Conservation (phyloP, 1,140 invertebrate species). For the Drosophila obscura region DNA sequence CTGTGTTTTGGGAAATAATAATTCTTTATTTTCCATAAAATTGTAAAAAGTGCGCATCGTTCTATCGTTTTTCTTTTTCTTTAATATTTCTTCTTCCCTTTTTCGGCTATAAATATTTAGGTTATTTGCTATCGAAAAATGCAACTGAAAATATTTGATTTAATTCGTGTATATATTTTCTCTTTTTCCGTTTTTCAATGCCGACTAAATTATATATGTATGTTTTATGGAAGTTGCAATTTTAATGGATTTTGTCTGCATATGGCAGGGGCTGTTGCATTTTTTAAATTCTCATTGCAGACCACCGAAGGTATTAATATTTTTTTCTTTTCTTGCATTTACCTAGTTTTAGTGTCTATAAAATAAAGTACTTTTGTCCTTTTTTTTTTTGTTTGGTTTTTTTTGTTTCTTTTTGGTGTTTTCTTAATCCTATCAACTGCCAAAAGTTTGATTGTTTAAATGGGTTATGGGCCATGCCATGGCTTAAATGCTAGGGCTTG, state of each 20-base stretch:
- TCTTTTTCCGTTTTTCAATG: constrained; percentile 14
- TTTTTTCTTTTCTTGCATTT: constrained; percentile 19
- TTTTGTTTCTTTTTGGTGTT: constrained; percentile 21
- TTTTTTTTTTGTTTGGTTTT: constrained; percentile 35
- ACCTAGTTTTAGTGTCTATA: constrained; percentile 49
- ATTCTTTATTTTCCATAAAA: constrained; percentile 50
- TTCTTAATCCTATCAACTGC: constrained; percentile 53
- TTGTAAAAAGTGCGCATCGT: constrained; percentile 66
- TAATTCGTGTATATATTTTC: constrained; percentile 40
- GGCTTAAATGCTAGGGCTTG: constrained; percentile 47
- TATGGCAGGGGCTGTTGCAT: constrained; percentile 29
- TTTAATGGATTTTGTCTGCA: constrained; percentile 39
- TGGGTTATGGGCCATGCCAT: constrained; percentile 40
- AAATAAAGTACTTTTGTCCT: constrained; percentile 73
- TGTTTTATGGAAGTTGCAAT: constrained; percentile 41
- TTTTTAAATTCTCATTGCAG: constrained; percentile 51
- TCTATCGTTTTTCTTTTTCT: not conserved
- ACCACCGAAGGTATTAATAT: constrained; percentile 9
- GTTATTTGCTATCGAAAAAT: constrained; percentile 62
- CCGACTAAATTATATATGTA: constrained; percentile 40
- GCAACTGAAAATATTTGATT: constrained; percentile 53
- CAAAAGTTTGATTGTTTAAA: constrained; percentile 74
- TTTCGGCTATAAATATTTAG: constrained; percentile 57
- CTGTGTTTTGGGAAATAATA: constrained; percentile 47
- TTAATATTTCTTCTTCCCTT: not conserved